Conservation (phyloP, 30 jellyfish, hydroid and myxozoan species). For the Turritopsis dohrnii region DNA sequence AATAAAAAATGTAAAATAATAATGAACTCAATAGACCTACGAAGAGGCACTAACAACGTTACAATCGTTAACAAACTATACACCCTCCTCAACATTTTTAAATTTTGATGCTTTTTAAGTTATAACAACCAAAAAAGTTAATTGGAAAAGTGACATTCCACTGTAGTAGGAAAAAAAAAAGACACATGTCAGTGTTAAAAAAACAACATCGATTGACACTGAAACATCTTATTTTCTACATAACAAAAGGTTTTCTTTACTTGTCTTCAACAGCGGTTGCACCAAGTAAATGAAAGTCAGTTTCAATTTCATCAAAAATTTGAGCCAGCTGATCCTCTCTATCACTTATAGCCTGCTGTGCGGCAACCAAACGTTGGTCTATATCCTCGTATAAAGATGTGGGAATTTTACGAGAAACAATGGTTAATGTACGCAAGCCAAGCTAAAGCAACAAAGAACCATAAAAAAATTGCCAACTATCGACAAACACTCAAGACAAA, state of each 20-base stretch:
- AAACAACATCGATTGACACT: too few species aligned
- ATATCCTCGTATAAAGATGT: constrained; percentile 48
- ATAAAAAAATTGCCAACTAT: neutral
- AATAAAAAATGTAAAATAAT: too few species aligned
- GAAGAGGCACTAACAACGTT: too few species aligned
- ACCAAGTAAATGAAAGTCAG: constrained; percentile 72
- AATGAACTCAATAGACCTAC: too few species aligned
- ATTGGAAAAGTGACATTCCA: too few species aligned
- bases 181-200: too few species aligned
- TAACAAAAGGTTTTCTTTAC: constrained; percentile 30
- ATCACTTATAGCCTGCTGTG: constrained; percentile 84
- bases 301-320: constrained; percentile 87
- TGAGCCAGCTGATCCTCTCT: constrained; percentile 76
- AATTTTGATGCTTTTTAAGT: too few species aligned
- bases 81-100: too few species aligned
- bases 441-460: constrained; percentile 31
- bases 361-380: constrained; percentile 53
- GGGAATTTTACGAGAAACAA: constrained; percentile 48
- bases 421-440: constrained; percentile 87
- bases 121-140: too few species aligned
- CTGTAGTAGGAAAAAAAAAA: too few species aligned
- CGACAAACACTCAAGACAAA: neutral
- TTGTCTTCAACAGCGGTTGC: constrained; percentile 99
- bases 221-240: too few species aligned
- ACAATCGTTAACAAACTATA: too few species aligned